Base-by-base conservation (phyloP, 2,888 invertebrate genomes). In the Cancer borealis region DNA sequence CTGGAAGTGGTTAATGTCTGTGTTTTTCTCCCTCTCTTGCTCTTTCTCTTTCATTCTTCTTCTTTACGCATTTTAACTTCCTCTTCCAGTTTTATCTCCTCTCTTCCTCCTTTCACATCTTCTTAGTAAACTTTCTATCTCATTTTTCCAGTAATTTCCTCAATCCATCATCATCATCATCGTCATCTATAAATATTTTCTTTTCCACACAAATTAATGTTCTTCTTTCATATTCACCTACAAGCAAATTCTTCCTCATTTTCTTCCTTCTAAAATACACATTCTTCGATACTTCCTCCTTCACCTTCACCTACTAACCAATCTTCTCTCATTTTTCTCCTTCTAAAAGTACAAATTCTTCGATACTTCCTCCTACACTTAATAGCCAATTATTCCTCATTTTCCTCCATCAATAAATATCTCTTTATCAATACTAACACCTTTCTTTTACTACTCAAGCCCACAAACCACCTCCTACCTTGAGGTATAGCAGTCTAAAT, bases 31-130 rank as follows among this genome's bases (percentile, higher is more conserved):
- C 54, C 14, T 17, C 47, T 89, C n/a, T 47, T 17, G 3, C 88
- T n/a, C 88, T 46, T 26, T 26, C 21, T 89, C 49, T 46, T n/a
- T 26, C 88, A 47, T 49, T 1, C 47, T 89, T 89, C 88, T 89
- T n/a, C 8, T 26, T 89, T 47, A 6, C 88, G 4, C n/a, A 21
- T n/a, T 0, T 73, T 54, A 8, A 54, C n/a, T 73, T n/a, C n/a
- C n/a, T 73, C n/a, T 73, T 73, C 54, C 17, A 54, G 14, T 14
- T 54, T 12, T 54, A 12, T 54, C 39, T 39, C 39, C 39, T 54
- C 14, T 54, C 3, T 54, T 10, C 17, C 17, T 54, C 54, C 54
- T 12, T 17, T 14, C 14, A 54, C 54, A 54, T 54, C 12, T 2
- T 54, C 54, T 10, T 54, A 12, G 17, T 54, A 54, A 54, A 39